Conservation (phyloP, 2,888 invertebrate genomes). For the Leptinotarsa juncta region DNA sequence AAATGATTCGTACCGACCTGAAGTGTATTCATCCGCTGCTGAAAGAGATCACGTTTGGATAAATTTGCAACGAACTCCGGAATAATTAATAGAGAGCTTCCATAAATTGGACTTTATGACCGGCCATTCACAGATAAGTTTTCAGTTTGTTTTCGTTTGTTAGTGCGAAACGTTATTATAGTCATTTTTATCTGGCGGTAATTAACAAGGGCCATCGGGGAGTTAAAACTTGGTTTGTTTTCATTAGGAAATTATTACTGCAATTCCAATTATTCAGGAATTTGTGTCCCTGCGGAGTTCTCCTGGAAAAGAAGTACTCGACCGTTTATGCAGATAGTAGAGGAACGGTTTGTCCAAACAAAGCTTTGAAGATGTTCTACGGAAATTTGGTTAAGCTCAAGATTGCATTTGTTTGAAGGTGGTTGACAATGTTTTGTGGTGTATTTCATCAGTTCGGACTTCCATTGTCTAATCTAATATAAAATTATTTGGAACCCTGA, state of each 20-base stretch:
- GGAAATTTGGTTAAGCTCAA: too few relatives aligned
- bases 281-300: not conserved
- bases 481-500: too few relatives aligned
- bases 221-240: not conserved
- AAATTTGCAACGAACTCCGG: not conserved
- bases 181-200: slow-evolving; percentile 3
- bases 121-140: slow-evolving; percentile 8
- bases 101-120: slow-evolving; percentile 10
- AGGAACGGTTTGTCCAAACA: too few relatives aligned
- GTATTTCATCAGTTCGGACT: too few relatives aligned
- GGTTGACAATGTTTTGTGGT: too few relatives aligned
- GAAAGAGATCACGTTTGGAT: not conserved
- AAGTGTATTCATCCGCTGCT: not conserved
- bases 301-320: too few relatives aligned
- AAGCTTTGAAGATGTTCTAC: too few relatives aligned
- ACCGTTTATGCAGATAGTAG: too few relatives aligned
- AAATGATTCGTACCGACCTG: not conserved
- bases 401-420: too few relatives aligned
- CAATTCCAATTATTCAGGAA: slow-evolving; percentile 1
- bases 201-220: slow-evolving; percentile 9
- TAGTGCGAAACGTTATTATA: slow-evolving; percentile 1
- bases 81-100: slow-evolving; percentile 10
- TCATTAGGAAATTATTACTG: slow-evolving; percentile 7
- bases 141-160: slow-evolving; percentile 15
- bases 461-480: too few relatives aligned